These are phyloP conservation scores for Zingel zingel DNA, from an alignment of 2,113 vertebrate species.

Conservation along the genomic window DNA sequence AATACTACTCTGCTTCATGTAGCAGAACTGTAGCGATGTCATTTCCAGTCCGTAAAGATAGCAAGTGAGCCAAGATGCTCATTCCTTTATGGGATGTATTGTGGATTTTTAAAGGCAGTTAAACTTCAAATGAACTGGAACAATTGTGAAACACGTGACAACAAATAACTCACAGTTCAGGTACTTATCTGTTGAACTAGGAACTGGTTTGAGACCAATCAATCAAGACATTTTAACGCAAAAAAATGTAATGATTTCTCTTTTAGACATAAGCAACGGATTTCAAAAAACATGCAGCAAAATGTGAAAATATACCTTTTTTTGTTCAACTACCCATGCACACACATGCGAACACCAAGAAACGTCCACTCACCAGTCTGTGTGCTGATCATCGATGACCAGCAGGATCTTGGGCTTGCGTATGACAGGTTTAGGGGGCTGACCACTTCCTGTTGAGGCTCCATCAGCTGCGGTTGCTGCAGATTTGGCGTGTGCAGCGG, in stretches of 20 bases:
- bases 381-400: conserved; percentile 93
- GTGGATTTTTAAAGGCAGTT: conserved; percentile 1
- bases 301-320: not conserved
- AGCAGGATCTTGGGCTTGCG: conserved; percentile 93
- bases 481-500: conserved; percentile 85
- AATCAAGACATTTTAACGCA: not conserved
- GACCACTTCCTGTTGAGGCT: conserved; percentile 37
- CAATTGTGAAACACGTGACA: not conserved
- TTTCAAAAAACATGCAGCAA: not conserved
- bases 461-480: conserved; percentile 62
- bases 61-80: not conserved
- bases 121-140: conserved; percentile 16
- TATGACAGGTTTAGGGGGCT: conserved; percentile 71
- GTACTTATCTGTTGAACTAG: not conserved
- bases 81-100: not conserved
- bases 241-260: not conserved
- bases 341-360: not conserved
- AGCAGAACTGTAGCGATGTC: not conserved
- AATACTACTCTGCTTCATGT: conserved; percentile 1
- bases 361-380: conserved; percentile 91
- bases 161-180: not conserved
- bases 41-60: not conserved
- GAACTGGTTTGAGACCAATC: not conserved
- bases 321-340: not conserved
- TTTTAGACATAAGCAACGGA: not conserved